These are phyloP conservation scores for Ophion slaviceki DNA, from an alignment of 2,888 invertebrate species.

Conservation along the genomic window DNA sequence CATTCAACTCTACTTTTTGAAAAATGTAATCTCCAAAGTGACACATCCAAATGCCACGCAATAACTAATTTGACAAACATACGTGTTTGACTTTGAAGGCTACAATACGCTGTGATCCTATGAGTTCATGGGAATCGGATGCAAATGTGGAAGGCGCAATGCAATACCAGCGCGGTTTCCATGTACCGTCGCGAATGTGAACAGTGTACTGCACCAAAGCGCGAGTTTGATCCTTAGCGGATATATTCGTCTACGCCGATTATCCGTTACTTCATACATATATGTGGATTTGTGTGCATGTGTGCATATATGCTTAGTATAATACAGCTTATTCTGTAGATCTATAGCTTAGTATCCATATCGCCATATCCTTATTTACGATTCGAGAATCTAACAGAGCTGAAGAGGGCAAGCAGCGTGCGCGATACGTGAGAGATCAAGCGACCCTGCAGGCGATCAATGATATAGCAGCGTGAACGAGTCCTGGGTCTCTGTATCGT, in stretches of 20 bases:
- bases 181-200: slow-evolving; percentile 49
- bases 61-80: slow-evolving; percentile 12
- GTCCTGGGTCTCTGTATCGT: slow-evolving; percentile 49
- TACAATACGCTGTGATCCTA: not conserved
- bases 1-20: not conserved
- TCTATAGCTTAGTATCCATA: slow-evolving; percentile 49
- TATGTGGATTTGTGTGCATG: not conserved
- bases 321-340: slow-evolving; percentile 18
- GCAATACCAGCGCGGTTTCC: slow-evolving; percentile 22
- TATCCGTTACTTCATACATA: slow-evolving; percentile 55
- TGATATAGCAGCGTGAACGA: slow-evolving; percentile 60
- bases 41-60: not conserved
- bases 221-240: slow-evolving; percentile 45
- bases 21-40: slow-evolving; percentile 1
- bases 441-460: slow-evolving; percentile 62
- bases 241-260: slow-evolving; percentile 41
- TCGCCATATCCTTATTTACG: slow-evolving; percentile 60
- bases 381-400: slow-evolving; percentile 47
- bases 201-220: slow-evolving; percentile 40
- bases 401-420: slow-evolving; percentile 45
- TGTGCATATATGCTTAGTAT: slow-evolving; percentile 15
- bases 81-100: slow-evolving; percentile 13
- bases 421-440: slow-evolving; percentile 62
- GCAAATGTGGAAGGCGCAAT: slow-evolving; percentile 48
- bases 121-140: slow-evolving; percentile 54